A percentile compares a stretch with the other conserved stretches of the same genome.
Conservation (phyloP, 1,140 invertebrate genomes). For the Leptonema lineaticorne region DNA sequence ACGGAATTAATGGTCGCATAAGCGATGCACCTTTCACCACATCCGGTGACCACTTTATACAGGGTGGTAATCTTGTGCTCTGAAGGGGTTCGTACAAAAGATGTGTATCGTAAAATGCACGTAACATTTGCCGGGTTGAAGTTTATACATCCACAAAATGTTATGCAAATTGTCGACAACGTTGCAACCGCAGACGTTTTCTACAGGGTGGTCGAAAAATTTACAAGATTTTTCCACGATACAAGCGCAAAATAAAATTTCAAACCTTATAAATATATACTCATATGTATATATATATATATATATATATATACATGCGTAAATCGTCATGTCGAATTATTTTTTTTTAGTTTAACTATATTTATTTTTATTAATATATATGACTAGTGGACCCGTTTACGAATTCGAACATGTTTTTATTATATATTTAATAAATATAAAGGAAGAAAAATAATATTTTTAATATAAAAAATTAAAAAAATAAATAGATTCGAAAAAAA, state of each 20-base stretch:
- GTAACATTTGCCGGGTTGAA: not conserved
- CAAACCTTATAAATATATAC: not conserved
- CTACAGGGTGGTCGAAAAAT: conserved; percentile 6
- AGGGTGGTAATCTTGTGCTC: not conserved
- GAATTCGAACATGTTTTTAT: too few species aligned
- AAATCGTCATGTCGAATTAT: too few species aligned
- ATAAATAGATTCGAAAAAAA: too few species aligned
- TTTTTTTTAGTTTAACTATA: too few species aligned
- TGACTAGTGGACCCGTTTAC: too few species aligned
- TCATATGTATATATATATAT: not conserved
- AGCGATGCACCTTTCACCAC: not conserved
- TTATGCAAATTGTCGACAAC: conserved; percentile 23
- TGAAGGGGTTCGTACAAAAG: not conserved
- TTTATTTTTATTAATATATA: too few species aligned
- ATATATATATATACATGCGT: too few species aligned
- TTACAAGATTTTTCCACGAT: conserved; percentile 6
- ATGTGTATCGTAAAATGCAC: too few species aligned
- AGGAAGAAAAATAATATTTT: too few species aligned
- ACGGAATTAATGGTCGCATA: not conserved
- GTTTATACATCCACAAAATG: conserved; percentile 10
- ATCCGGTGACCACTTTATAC: not conserved
- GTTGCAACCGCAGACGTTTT: conserved; percentile 20
- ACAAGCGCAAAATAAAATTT: not conserved
- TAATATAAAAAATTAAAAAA: too few species aligned
- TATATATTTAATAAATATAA: too few species aligned